Evolutionary conservation across 2,113 vertebrate genomes (phyloP), one percentile per base, ranked within the genome.

Genomic region (Cathartes aura): DNA sequence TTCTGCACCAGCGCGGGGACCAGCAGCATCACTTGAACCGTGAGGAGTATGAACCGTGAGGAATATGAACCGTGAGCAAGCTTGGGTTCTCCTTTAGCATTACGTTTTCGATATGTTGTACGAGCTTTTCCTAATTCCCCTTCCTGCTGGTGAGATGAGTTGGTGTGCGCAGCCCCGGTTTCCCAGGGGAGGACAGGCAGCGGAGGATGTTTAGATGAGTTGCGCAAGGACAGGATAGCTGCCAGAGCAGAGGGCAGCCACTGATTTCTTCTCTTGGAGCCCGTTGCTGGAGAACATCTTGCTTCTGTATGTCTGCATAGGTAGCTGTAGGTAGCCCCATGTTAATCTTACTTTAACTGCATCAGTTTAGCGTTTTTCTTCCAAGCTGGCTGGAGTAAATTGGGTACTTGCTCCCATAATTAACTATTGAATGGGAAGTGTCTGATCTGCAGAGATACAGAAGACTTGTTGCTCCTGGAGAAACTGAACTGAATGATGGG

Each of bases 101-200:
- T 12, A 1, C 3, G 1, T 23, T 30, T 50, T 34, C 6, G 5
- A 8, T 2, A 6, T 5, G 15, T 43, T n/a, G 16, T 50, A 29
- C 8, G 3, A 50, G 55, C 20, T 38, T 50, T 38, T 63, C 42
- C 50, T 11, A 5, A 1, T 42, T 17, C 7, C 58, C 24, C 1
- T 13, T 71, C 6, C 66, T 1, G 2, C 34, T 19, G 47, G 24
- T 1, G 19, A 12, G 56, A 1, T 4, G 56, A 11, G 36, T 5
- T 18, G 38, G 30, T 30, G 11, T 32, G 30, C 15, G 7, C 27
- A 32, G 32, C 43, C n/a, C 22, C 1, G 3, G 8, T 21, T 38
- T 48, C 40, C 38, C 9, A 9, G 34, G 34, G 22, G 18, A 42
- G 40, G 16, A 8, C 3, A 9, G 45, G 53, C 15, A 6, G 11